These are phyloP conservation scores for Lithophane semibrunnea DNA, from an alignment of 2,888 invertebrate genomes.

Conservation along the genomic window DNA sequence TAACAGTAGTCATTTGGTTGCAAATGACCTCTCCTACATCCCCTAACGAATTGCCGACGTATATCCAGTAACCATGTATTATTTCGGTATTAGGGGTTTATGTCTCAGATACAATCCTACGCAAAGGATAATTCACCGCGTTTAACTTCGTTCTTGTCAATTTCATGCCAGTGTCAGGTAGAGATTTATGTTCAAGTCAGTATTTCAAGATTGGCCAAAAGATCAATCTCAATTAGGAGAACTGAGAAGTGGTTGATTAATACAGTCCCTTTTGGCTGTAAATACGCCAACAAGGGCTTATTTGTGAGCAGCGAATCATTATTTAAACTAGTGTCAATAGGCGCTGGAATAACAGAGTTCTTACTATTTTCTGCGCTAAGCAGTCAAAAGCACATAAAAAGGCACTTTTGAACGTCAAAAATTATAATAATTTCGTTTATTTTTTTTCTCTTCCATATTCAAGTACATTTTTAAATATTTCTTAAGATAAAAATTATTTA, in stretches of 20 bases:
- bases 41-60: too few species aligned
- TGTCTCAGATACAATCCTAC: constrained; percentile 5
- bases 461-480: too few species aligned
- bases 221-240: constrained; percentile 41
- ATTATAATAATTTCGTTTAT: too few species aligned
- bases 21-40: too few species aligned
- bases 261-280: neutral
- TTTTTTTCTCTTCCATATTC: too few species aligned
- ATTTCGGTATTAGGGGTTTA: neutral
- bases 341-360: neutral
- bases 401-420: too few species aligned
- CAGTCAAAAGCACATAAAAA: too few species aligned
- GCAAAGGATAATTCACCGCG: constrained; percentile 1
- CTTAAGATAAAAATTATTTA: too few species aligned
- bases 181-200: constrained; percentile 33
- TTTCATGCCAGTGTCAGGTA: constrained; percentile 5
- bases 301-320: neutral
- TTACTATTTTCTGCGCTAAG: neutral
- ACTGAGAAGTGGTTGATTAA: constrained; percentile 37
- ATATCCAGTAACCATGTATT: too few species aligned
- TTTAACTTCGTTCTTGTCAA: constrained; percentile 32
- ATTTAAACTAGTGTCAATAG: neutral
- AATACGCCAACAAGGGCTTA: neutral
- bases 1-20: too few species aligned
- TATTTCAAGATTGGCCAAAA: constrained; percentile 9